These are phyloP conservation scores for Etheostoma spectabile DNA, from an alignment of 2,113 vertebrate genomes.

Conservation along the genomic window DNA sequence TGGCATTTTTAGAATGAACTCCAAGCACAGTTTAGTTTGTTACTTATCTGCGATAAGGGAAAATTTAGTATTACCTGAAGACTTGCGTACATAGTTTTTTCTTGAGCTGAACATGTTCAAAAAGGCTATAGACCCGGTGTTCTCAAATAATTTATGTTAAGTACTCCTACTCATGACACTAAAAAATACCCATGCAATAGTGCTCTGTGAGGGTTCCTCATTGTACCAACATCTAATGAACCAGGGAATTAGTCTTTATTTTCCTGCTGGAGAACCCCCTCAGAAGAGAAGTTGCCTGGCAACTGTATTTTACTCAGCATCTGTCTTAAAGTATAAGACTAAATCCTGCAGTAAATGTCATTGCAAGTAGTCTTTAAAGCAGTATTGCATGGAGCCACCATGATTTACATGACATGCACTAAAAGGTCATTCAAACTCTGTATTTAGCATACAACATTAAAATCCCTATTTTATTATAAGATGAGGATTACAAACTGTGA, in stretches of 20 bases:
- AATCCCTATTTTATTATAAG: background rate
- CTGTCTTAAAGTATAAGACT: background rate
- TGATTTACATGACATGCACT: background rate
- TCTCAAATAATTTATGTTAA: background rate
- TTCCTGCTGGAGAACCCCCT: too few species aligned
- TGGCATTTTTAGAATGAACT: background rate
- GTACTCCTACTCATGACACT: background rate
- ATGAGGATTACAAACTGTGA: background rate
- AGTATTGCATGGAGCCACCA: background rate
- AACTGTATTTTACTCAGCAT: slow-evolving; percentile 47
- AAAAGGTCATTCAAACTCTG: background rate
- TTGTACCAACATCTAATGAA: background rate
- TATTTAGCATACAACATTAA: background rate
- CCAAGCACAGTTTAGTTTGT: background rate
- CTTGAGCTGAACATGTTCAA: background rate
- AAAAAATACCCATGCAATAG: background rate
- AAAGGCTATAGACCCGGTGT: background rate
- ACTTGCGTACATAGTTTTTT: background rate
- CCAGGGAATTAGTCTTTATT: background rate
- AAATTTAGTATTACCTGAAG: background rate
- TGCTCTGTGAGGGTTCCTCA: background rate
- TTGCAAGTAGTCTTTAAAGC: background rate
- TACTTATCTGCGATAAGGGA: background rate
- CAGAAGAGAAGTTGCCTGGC: slow-evolving; percentile 67
- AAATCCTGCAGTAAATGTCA: background rate